Conservation (phyloP, 1,140 invertebrate genomes). For the Oryctes rhinoceros region DNA sequence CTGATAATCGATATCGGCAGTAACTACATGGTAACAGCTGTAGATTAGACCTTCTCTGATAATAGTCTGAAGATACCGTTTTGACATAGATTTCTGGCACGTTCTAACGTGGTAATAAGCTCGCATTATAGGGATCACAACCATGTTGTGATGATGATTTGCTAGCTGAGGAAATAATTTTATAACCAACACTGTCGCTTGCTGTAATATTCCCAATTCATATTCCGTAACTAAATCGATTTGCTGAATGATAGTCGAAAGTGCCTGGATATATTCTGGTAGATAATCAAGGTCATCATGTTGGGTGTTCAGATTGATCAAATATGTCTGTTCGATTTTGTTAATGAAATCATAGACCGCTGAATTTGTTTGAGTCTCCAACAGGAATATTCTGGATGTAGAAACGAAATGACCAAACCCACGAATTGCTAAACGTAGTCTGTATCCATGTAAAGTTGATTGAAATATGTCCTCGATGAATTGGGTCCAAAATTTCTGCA, state of each 20-base stretch:
- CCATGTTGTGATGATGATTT: conserved; percentile 51
- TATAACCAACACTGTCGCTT: conserved; percentile 59
- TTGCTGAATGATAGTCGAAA: conserved; percentile 60
- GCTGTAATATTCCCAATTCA: conserved; percentile 60
- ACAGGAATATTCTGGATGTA: conserved; percentile 51
- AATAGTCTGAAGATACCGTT: conserved; percentile 53
- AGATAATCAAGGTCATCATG: conserved; percentile 53
- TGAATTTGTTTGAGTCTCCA: conserved; percentile 49
- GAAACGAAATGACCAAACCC: conserved; percentile 57
- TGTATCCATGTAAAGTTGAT: conserved; percentile 43
- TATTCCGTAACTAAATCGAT: conserved; percentile 57
- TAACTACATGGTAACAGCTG: conserved; percentile 66
- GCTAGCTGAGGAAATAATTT: conserved; percentile 63
- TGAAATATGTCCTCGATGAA: conserved; percentile 50
- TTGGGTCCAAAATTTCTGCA: conserved; percentile 43
- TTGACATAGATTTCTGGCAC: conserved; percentile 51
- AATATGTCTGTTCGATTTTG: conserved; percentile 56
- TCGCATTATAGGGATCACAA: conserved; percentile 57
- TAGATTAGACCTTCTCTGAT: conserved; percentile 65
- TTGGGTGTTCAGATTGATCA: conserved; percentile 50
- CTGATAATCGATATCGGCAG: conserved; percentile 59
- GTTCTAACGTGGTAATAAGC: conserved; percentile 59
- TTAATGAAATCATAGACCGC: conserved; percentile 56
- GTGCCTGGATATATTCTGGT: conserved; percentile 55
- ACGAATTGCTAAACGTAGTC: conserved; percentile 56